These are phyloP conservation scores for Tetraodon nigroviridis DNA, from an alignment of 2,113 vertebrate species.

Conservation along the genomic window DNA sequence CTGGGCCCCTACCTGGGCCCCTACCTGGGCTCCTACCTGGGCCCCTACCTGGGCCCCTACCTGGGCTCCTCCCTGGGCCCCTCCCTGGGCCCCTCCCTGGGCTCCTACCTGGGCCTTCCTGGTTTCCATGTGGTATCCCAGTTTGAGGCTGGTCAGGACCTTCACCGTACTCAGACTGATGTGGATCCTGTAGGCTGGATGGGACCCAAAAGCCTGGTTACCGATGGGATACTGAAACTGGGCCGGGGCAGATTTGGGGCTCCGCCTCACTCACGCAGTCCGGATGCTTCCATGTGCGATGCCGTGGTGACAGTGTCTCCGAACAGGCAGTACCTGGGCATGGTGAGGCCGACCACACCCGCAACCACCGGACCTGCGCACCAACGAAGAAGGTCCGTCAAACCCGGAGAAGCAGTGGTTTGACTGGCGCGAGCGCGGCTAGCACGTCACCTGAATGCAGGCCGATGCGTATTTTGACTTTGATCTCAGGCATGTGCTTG, in stretches of 20 bases:
- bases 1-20: constrained; percentile 5
- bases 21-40: constrained; percentile 21
- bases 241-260: background rate
- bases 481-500: constrained; percentile 87
- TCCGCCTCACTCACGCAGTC: constrained; percentile 50
- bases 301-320: constrained; percentile 79
- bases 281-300: constrained; percentile 61
- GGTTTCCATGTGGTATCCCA: constrained; percentile 64
- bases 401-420: too few species aligned
- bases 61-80: constrained; percentile 31
- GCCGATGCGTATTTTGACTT: constrained; percentile 85
- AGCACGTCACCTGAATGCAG: constrained; percentile 77
- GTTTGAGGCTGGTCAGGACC: constrained; percentile 63
- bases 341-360: constrained; percentile 82
- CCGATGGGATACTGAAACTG: background rate
- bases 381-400: too few species aligned
- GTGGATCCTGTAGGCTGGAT: constrained; percentile 66
- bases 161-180: constrained; percentile 64
- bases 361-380: constrained; percentile 78
- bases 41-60: background rate
- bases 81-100: background rate
- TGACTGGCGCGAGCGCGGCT: too few species aligned
- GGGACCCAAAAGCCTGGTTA: background rate
- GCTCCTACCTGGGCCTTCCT: constrained; percentile 46
- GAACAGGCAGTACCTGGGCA: constrained; percentile 86